Percentiles rank a stretch among this genome's conserved stretches.
Conservation (phyloP, 1,140 invertebrate species). For the Globodera ellingtonae region DNA sequence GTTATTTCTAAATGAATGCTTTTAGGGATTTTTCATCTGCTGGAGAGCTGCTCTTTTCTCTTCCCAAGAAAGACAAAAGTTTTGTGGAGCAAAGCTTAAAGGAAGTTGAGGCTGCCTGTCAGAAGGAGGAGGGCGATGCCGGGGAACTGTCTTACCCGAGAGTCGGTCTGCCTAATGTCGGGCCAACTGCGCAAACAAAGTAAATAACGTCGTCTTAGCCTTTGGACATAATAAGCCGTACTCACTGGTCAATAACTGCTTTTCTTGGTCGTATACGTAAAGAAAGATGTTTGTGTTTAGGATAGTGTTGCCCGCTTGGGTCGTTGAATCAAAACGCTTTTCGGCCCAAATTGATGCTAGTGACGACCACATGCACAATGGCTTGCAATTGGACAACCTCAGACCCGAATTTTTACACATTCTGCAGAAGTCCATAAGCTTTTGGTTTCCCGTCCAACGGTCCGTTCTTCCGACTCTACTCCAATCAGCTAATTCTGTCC, state of each 20-base stretch:
- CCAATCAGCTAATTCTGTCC: conserved; percentile 5
- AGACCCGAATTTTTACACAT: conserved; percentile 20
- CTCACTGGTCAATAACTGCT: background rate
- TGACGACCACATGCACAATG: background rate
- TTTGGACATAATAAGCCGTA: background rate
- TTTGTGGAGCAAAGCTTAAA: background rate
- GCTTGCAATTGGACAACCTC: conserved; percentile 19
- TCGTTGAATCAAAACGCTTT: conserved; percentile 35
- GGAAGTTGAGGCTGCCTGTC: background rate
- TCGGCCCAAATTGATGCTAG: conserved; percentile 28
- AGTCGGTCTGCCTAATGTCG: conserved; percentile 2
- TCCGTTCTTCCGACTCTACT: conserved; percentile 45
- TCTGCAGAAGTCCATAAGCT: conserved; percentile 28
- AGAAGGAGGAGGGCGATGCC: background rate
- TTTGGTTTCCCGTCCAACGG: conserved; percentile 52
- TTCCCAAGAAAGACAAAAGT: background rate
- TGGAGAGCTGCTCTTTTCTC: background rate
- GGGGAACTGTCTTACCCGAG: background rate
- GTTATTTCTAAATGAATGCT: background rate
- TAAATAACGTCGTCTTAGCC: background rate
- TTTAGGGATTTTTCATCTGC: conserved; percentile 3
- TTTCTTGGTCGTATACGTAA: too few species aligned
- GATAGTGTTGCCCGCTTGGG: conserved; percentile 34
- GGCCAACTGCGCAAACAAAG: conserved; percentile 5
- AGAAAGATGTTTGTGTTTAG: conserved; percentile 29